phyloP scores from a whole-genome alignment of 2,888 invertebrate genomes.

The Cantharis lateralis region DNA sequence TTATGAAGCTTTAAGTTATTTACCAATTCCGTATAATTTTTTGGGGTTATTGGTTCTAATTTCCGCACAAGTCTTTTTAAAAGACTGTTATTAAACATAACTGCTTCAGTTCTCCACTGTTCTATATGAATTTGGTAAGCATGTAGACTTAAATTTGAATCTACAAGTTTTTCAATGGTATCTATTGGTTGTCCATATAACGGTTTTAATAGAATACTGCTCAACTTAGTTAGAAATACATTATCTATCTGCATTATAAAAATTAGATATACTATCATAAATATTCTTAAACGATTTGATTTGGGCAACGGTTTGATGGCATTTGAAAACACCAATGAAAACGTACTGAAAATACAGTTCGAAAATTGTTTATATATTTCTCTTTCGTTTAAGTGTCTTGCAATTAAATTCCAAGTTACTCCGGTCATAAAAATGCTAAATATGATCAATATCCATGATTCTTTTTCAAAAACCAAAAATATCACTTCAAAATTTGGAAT shows the following conservation, averaged over 20 bases:
- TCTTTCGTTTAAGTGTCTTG: neutral
- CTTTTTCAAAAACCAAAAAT: neutral
- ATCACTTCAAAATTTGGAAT: neutral
- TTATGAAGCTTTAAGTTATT: neutral
- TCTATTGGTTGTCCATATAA: neutral
- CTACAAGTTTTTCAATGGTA: neutral
- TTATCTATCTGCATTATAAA: neutral
- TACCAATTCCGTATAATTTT: neutral
- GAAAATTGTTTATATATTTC: neutral
- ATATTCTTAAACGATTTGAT: neutral
- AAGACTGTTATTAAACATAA: neutral
- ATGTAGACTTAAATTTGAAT: neutral
- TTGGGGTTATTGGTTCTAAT: too few species aligned
- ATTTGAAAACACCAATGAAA: neutral
- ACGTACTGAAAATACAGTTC: neutral
- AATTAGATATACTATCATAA: neutral
- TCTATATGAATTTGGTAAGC: neutral
- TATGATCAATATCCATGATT: neutral
- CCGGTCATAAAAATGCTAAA: neutral
- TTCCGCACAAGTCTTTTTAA: neutral
- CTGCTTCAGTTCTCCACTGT: too few species aligned
- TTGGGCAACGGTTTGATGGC: neutral
- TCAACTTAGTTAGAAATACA: neutral
- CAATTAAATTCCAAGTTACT: neutral
- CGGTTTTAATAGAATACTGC: neutral